These are phyloP conservation scores for Monoplex corrugatus DNA, from an alignment of 2,888 invertebrate species.

Conservation along the genomic window DNA sequence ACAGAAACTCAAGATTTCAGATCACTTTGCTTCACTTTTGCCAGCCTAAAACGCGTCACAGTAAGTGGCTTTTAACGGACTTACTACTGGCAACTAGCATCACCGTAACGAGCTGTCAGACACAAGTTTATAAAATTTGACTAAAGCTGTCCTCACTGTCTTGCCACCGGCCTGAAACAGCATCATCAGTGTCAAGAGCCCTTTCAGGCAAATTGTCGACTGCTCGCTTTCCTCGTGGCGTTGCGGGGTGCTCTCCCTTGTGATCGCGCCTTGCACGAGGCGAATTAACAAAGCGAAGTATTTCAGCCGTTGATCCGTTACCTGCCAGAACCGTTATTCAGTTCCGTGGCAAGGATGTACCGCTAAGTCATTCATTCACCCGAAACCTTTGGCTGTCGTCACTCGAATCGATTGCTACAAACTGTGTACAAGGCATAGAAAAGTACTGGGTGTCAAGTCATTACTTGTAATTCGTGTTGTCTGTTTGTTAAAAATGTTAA, in stretches of 20 bases:
- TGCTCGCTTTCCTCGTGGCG: not conserved
- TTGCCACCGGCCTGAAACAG: slow-evolving; percentile 31
- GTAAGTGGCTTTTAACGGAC: too few relatives aligned
- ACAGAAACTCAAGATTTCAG: too few relatives aligned
- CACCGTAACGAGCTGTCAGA: not conserved
- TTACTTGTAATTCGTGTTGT: too few relatives aligned
- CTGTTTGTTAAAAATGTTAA: too few relatives aligned
- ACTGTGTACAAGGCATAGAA: too few relatives aligned
- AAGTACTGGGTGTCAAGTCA: too few relatives aligned
- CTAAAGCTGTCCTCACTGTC: not conserved
- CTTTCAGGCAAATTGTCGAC: slow-evolving; percentile 15
- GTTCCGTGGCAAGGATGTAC: not conserved
- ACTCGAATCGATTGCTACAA: too few relatives aligned
- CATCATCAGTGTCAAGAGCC: slow-evolving; percentile 41
- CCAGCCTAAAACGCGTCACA: too few relatives aligned
- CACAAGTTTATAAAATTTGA: not conserved
- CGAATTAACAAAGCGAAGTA: not conserved
- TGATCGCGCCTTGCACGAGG: not conserved
- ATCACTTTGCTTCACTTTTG: too few relatives aligned
- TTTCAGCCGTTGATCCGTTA: not conserved
- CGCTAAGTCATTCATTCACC: not conserved
- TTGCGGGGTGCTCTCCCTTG: not conserved
- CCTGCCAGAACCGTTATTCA: not conserved
- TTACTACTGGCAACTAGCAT: too few relatives aligned
- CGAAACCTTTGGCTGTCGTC: too few relatives aligned